Base-by-base conservation (phyloP, 1,140 invertebrate species). In the Zaprionus gabonicus region DNA sequence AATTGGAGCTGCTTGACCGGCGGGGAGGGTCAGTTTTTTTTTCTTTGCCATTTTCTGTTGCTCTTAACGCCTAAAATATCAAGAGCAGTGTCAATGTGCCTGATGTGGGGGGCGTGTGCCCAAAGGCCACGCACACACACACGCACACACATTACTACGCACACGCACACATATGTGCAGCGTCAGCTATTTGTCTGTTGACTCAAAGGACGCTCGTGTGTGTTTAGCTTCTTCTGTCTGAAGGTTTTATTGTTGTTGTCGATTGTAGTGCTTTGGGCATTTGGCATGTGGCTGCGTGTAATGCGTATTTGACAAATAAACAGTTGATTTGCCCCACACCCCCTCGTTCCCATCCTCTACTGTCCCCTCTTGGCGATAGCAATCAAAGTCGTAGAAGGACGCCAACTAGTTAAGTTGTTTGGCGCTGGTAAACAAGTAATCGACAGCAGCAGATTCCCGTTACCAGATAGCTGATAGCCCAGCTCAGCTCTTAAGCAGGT, bases 241-340 rank as follows among this genome's bases (percentile, higher is more conserved):
- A 69, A 44, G 51, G 71, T 84, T 90, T 90, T 88, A 90, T 88
- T 88, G 73, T 64, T 71, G 71, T 66, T 73, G 31, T 53, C 46
- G 46, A 23, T 55, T 36, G 65, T 56, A 67, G 68, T 75, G 82
- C 49, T 78, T 49, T 67, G 53, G 71, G 64, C 60, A 63, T 68
- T 72, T 81, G 69, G 64, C 60, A 63, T 68, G 69, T 74, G 69
- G 78, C 78, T 84, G 79, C 79, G 69, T 85, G 85, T 88, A 88
- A 90, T 88, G 81, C 84, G 85, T 91, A 90, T 85, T 90, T 90
- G 82, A 91, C 85, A 90, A 90, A 90, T 90, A 90, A 90, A 90
- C 85, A 90, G 85, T 88, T 90, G 85, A 85, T 90, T 88, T 87
- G 73, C 77, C 77, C 70, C 53, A 58, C 62, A 67, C 59, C 55